A percentile compares a stretch with the other conserved stretches of the same genome.
These are phyloP conservation scores for Tamandua tetradactyla DNA, from an alignment of 2,797 vertebrate genomes.

Conservation along the genomic window DNA sequence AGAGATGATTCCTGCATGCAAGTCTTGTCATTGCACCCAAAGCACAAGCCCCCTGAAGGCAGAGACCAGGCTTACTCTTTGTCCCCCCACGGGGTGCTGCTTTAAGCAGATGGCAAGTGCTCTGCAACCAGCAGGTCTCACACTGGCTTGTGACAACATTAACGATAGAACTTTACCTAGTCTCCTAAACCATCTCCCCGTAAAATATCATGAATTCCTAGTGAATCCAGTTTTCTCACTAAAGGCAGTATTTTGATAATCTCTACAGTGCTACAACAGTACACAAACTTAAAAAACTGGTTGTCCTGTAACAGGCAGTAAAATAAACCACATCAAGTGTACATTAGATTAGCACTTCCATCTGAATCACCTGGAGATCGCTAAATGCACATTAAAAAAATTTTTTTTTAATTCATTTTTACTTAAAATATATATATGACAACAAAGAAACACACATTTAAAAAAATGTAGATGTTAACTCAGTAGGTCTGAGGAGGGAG, in stretches of 20 bases:
- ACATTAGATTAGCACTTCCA: fast-evolving
- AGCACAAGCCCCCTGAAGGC: neutral
- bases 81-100: fast-evolving
- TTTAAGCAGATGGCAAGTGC: neutral
- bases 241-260: neutral
- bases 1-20: neutral
- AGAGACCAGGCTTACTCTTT: neutral
- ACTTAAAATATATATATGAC: too few relatives aligned
- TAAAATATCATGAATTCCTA: neutral
- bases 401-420: too few relatives aligned
- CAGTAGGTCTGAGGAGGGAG: neutral
- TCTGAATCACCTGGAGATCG: too few relatives aligned
- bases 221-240: too few relatives aligned
- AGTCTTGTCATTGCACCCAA: neutral
- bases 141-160: fast-evolving
- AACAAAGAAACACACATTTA: too few relatives aligned
- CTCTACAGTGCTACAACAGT: too few relatives aligned
- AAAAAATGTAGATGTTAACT: neutral
- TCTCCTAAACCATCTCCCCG: neutral
- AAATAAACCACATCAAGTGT: neutral
- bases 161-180: fast-evolving
- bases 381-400: too few relatives aligned
- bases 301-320: neutral
- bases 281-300: neutral
- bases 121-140: neutral